These are phyloP conservation scores for Anoplopoma fimbria DNA, from an alignment of 2,113 vertebrate genomes.

Conservation along the genomic window DNA sequence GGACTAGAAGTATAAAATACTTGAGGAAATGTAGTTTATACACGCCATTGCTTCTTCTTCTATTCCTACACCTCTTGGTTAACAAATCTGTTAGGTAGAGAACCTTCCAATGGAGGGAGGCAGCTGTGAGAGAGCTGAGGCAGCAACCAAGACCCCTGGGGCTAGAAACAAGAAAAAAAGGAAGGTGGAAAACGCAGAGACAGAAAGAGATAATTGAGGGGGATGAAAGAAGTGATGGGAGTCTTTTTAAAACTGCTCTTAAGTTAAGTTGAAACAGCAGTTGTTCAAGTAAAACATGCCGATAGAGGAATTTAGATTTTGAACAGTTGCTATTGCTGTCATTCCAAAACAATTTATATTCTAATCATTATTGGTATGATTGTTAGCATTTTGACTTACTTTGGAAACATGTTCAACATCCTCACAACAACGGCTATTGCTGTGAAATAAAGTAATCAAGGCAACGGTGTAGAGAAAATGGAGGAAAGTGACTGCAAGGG, in stretches of 20 bases:
- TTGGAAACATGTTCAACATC: conserved; percentile 7
- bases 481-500: neutral
- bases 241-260: conserved; percentile 54
- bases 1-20: too few relatives aligned
- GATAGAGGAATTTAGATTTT: conserved; percentile 49
- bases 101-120: conserved; percentile 49
- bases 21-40: neutral
- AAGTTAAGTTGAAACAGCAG: conserved; percentile 59
- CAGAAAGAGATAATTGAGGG: conserved; percentile 7
- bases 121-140: conserved; percentile 41
- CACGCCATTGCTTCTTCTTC: neutral
- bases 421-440: conserved; percentile 20
- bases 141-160: conserved; percentile 49
- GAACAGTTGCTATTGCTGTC: conserved; percentile 47
- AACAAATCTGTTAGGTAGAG: conserved; percentile 60
- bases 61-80: conserved; percentile 18
- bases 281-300: conserved; percentile 44
- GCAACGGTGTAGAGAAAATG: conserved; percentile 27
- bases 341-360: conserved; percentile 39
- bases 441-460: conserved; percentile 19
- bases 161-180: conserved; percentile 50
- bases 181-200: conserved; percentile 24
- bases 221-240: conserved; percentile 56
- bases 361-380: conserved; percentile 21
- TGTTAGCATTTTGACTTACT: conserved; percentile 11